Evolutionary conservation across 2,888 invertebrate genomes (phyloP).

Genomic region (Priocnemis perturbator): DNA sequence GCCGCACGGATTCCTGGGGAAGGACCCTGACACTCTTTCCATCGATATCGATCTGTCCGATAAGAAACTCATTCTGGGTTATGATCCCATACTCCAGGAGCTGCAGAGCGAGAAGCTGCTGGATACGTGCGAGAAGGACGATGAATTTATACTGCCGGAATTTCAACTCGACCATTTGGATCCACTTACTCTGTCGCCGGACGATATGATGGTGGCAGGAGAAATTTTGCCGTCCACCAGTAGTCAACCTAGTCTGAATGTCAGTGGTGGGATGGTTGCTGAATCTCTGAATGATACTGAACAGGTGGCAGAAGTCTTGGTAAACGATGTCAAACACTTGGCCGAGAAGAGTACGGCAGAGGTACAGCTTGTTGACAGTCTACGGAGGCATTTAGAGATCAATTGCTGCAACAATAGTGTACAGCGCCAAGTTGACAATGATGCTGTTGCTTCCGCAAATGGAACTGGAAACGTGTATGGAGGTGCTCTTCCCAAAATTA

Average conservation of each 20-base stretch:
- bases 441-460: conserved; percentile 16
- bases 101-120: conserved; percentile 65
- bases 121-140: conserved; percentile 63
- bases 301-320: not conserved
- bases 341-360: not conserved
- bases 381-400: conserved; percentile 26
- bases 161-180: conserved; percentile 69
- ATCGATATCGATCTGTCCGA: conserved; percentile 65
- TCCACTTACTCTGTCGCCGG: conserved; percentile 61
- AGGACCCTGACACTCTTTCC: conserved; percentile 61
- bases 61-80: conserved; percentile 63
- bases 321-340: no score
- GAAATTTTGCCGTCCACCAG: conserved; percentile 66
- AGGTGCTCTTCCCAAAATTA: conserved; percentile 20
- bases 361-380: not conserved
- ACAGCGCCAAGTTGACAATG: not conserved
- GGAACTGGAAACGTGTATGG: conserved; percentile 20
- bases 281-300: conserved; percentile 15
- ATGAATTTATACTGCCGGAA: conserved; percentile 65
- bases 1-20: conserved; percentile 62
- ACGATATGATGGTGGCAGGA: conserved; percentile 68
- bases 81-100: conserved; percentile 66
- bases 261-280: conserved; percentile 4
- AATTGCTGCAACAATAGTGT: conserved; percentile 31
- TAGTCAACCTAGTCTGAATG: conserved; percentile 37